These are phyloP conservation scores for Morone chrysops DNA, from an alignment of 2,113 vertebrate genomes.

Conservation along the genomic window DNA sequence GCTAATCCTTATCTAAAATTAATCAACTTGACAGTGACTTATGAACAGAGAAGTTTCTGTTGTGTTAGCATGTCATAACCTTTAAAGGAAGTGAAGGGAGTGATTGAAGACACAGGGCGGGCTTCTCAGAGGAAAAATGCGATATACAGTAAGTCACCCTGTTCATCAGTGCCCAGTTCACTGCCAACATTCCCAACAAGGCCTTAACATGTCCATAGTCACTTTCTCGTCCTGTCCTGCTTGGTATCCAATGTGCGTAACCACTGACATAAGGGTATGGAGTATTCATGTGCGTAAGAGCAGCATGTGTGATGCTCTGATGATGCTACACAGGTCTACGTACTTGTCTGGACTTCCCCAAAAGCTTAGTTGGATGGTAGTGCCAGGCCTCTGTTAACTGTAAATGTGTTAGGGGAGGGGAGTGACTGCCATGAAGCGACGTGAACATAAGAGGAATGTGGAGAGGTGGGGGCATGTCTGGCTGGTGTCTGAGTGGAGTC, in stretches of 20 bases:
- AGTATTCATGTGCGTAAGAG: neutral
- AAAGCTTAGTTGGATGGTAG: conserved; percentile 4
- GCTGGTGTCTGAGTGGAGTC: conserved; percentile 59
- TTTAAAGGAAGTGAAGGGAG: conserved; percentile 45
- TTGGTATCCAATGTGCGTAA: neutral
- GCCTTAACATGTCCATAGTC: neutral
- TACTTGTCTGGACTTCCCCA: conserved; percentile 30
- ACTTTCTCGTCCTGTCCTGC: neutral
- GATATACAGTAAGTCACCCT: conserved; percentile 9
- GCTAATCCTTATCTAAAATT: neutral
- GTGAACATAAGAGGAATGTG: conserved; percentile 60
- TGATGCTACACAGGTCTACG: conserved; percentile 23
- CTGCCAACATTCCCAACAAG: conserved; percentile 29
- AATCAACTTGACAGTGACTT: conserved; percentile 2
- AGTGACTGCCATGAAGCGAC: conserved; percentile 12
- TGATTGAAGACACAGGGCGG: neutral
- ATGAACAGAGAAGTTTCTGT: neutral
- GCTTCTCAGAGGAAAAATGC: neutral
- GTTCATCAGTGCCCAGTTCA: neutral
- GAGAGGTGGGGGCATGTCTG: conserved; percentile 38
- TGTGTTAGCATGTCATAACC: neutral
- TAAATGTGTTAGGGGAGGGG: neutral
- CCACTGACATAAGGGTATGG: neutral
- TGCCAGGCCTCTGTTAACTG: conserved; percentile 24
- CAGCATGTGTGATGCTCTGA: neutral